Conservation (phyloP, 2,113 vertebrate species). For the Clupea harengus region DNA sequence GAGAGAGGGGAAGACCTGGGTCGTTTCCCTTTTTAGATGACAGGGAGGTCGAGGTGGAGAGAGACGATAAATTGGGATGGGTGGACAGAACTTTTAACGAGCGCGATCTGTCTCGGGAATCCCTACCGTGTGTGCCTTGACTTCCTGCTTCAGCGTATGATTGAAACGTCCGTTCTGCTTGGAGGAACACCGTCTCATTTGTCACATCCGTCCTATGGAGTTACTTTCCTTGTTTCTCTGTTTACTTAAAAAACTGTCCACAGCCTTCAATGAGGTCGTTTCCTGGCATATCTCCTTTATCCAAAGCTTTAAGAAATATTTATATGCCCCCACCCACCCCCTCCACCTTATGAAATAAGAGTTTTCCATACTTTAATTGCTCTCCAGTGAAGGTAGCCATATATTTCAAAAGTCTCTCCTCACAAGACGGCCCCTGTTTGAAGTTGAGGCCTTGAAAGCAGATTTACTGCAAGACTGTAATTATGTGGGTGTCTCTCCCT, state of each 20-base stretch:
- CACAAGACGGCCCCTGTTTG: neutral
- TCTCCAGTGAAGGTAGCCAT: neutral
- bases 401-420: neutral
- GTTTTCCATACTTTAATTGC: neutral
- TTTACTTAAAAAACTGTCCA: neutral
- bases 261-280: neutral
- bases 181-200: neutral
- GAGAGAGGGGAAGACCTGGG: neutral
- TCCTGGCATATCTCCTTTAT: neutral
- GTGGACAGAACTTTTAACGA: neutral
- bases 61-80: neutral
- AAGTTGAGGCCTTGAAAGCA: slow-evolving; percentile 24
- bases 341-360: neutral
- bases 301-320: neutral
- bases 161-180: neutral
- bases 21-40: neutral
- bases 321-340: neutral
- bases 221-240: neutral
- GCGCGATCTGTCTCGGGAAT: neutral
- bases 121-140: neutral
- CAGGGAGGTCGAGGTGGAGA: neutral
- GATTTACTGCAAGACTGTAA: slow-evolving; percentile 14
- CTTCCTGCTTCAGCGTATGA: neutral
- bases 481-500: slow-evolving; percentile 4
- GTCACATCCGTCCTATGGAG: neutral